phyloP scores from a whole-genome alignment of 2,888 invertebrate genomes.

The Drosophila conformis region DNA sequence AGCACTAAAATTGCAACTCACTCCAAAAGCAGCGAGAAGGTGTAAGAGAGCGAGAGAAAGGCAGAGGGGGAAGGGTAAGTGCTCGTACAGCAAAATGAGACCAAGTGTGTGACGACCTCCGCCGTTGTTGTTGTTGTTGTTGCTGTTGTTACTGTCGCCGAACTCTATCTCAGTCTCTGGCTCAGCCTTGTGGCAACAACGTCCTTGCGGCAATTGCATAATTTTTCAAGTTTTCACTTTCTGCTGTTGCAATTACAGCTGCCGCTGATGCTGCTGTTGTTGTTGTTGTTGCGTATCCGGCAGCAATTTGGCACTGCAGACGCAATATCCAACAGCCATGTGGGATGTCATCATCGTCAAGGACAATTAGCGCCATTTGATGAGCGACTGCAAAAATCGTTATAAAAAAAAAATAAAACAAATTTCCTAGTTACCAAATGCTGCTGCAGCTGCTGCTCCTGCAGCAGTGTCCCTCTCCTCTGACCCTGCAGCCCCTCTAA shows the following conservation, averaged over 20 bases:
- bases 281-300: slow-evolving; percentile 60
- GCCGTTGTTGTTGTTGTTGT: slow-evolving; percentile 31
- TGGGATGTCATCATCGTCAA: slow-evolving; percentile 75
- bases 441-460: background rate
- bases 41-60: slow-evolving; percentile 4
- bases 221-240: slow-evolving; percentile 80
- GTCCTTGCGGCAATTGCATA: slow-evolving; percentile 79
- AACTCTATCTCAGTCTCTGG: slow-evolving; percentile 26
- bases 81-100: slow-evolving; percentile 62
- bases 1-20: slow-evolving; percentile 63
- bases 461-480: slow-evolving; percentile 1
- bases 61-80: slow-evolving; percentile 7
- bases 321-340: slow-evolving; percentile 68
- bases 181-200: slow-evolving; percentile 71
- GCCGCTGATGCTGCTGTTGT: slow-evolving; percentile 34
- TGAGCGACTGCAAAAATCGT: slow-evolving; percentile 50
- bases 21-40: slow-evolving; percentile 8
- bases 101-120: slow-evolving; percentile 78
- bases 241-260: slow-evolving; percentile 33
- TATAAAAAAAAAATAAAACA: slow-evolving; percentile 2
- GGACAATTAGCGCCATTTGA: slow-evolving; percentile 75
- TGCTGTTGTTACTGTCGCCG: slow-evolving; percentile 29
- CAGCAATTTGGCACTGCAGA: slow-evolving; percentile 74
- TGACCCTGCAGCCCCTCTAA: background rate
- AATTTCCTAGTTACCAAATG: slow-evolving; percentile 6